Base-by-base conservation (phyloP, 1,140 invertebrate genomes). In the Arctopsyche grandis region DNA sequence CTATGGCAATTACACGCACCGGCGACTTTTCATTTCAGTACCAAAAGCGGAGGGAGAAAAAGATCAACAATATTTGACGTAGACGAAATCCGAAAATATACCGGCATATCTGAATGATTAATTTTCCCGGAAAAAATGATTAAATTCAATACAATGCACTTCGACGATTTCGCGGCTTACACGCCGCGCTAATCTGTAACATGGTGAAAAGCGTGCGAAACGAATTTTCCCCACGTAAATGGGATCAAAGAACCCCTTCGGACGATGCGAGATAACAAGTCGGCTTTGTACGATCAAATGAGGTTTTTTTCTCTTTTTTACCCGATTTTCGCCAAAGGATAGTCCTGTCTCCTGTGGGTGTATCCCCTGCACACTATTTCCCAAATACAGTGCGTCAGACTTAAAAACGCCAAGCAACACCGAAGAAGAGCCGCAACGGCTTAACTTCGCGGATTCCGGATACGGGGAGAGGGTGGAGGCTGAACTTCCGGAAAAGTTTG, bases 1-100 rank as follows among this genome's bases (percentile, higher is more conserved):
- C 56, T 9, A 75, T 22, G 60, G 24, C 69, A 79, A 79, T 79
- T 79, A 79, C 52, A 79, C 70, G 78, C 22, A 44, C 38, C 44
- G 58, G 69, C 44, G 78, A 63, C 56, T 79, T 69, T 22, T 29
- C 22, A 5, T 19, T 44, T 14, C 69, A 46, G 43, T 44, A 71
- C n/a, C 5, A 9, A 26, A 52, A 52, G 1, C 48, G 48, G 48
- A 16, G 48, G 48, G 48, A 44, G 16, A 52, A 29, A 66, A 77
- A 77, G 26, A 29, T 78, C 63, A 78, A 69, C 76, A 48, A 38
- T 12, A 52, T 16, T 16, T 29, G 71, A 74, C 71, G 46, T 56
- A 56, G 71, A 74, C 44, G 71, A 74, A 22, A 56, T 43, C 69
- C 38, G 29, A 14, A 48, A 56, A n/a, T n/a, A n/a, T n/a, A n/a